Conservation (phyloP, 2,888 invertebrate genomes). For the Drosophila cognata region DNA sequence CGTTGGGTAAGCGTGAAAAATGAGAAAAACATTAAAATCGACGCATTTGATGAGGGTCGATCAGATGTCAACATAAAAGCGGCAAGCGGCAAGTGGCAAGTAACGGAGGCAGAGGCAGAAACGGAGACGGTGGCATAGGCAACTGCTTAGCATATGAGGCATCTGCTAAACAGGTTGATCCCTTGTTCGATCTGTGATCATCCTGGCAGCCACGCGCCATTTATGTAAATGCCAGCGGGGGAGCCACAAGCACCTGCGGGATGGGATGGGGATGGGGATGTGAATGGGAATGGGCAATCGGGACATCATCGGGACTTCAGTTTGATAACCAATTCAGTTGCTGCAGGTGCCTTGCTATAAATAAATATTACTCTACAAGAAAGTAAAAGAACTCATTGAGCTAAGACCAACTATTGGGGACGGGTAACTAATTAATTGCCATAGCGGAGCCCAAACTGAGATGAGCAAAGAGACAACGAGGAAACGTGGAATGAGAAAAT, state of each 20-base stretch:
- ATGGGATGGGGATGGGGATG: background rate
- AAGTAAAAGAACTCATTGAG: background rate
- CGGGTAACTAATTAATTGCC: constrained; percentile 35
- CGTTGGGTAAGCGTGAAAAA: constrained; percentile 67
- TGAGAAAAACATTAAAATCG: constrained; percentile 70
- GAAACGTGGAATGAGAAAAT: constrained; percentile 37
- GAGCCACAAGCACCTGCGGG: constrained; percentile 38
- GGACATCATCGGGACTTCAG: constrained; percentile 10
- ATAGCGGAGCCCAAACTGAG: background rate
- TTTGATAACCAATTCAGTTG: constrained; percentile 5
- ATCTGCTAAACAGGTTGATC: constrained; percentile 49
- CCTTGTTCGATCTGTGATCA: constrained; percentile 4
- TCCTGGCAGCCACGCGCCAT: constrained; percentile 53
- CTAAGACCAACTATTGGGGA: background rate
- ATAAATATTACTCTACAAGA: background rate
- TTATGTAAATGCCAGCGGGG: constrained; percentile 59
- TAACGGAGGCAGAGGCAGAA: background rate
- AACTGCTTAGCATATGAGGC: constrained; percentile 24
- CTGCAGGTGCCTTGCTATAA: constrained; percentile 30
- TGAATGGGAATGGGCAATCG: background rate
- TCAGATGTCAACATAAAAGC: constrained; percentile 61
- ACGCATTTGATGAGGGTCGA: constrained; percentile 74
- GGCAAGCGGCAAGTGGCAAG: constrained; percentile 32
- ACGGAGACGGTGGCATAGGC: background rate
- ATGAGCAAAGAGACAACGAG: background rate